Evolutionary conservation across 2,113 vertebrate species (phyloP).

Genomic region (Syngnathus floridae): DNA sequence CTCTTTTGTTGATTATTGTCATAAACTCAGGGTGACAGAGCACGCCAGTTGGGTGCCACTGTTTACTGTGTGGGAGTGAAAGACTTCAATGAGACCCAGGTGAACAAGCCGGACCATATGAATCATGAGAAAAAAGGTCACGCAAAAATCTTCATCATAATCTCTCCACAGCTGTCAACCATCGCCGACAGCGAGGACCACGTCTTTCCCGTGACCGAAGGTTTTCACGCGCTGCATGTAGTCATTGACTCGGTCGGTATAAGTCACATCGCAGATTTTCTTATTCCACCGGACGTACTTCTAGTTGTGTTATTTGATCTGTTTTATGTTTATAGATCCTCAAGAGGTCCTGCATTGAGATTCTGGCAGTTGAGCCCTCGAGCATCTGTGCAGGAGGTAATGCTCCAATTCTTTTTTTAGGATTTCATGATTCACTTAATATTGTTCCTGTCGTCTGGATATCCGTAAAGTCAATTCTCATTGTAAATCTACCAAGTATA

Average conservation of each 20-base stretch:
- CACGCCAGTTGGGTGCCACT: slow-evolving; percentile 86
- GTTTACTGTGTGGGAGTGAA: slow-evolving; percentile 97
- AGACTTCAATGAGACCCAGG: slow-evolving; percentile 98
- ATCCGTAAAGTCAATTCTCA: neutral
- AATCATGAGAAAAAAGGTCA: neutral
- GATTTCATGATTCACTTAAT: neutral
- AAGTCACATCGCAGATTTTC: slow-evolving; percentile 23
- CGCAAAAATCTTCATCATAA: neutral
- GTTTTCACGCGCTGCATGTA: slow-evolving; percentile 91
- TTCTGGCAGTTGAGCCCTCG: slow-evolving; percentile 91
- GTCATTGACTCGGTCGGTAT: slow-evolving; percentile 88
- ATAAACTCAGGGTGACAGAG: slow-evolving; percentile 79
- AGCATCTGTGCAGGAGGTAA: slow-evolving; percentile 95
- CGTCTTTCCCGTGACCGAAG: slow-evolving; percentile 93
- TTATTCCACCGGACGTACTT: neutral
- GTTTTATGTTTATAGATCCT: slow-evolving; percentile 73
- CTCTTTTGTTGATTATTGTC: neutral
- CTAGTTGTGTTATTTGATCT: neutral
- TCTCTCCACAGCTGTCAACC: slow-evolving; percentile 79
- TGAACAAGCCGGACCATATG: slow-evolving; percentile 39
- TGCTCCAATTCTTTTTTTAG: neutral
- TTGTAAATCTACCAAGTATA: neutral
- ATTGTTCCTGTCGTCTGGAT: slow-evolving; percentile 3
- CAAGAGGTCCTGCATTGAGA: slow-evolving; percentile 97
- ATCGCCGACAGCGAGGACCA: slow-evolving; percentile 95